Percentiles rank a stretch among this genome's conserved stretches.
Conservation (phyloP, 2,888 invertebrate species). For the Pandemis heparana region DNA sequence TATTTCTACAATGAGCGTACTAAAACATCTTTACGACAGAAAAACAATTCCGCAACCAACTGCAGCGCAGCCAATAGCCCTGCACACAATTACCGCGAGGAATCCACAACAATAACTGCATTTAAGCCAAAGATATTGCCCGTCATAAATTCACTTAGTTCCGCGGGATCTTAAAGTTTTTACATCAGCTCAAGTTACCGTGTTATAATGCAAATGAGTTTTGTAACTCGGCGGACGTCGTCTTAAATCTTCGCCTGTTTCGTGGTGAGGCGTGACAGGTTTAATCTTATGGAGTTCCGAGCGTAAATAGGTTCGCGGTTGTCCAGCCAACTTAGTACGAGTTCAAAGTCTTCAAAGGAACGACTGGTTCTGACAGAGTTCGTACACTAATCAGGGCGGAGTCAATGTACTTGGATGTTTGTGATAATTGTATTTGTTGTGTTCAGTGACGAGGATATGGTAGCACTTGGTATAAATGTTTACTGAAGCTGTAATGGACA, state of each 20-base stretch:
- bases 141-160: conserved; percentile 71
- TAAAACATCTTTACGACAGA: conserved; percentile 8
- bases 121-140: conserved; percentile 68
- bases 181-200: conserved; percentile 68
- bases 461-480: not conserved
- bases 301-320: conserved; percentile 44
- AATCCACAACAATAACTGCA: conserved; percentile 56
- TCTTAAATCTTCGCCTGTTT: conserved; percentile 59
- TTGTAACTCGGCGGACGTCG: conserved; percentile 59
- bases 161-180: conserved; percentile 69
- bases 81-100: conserved; percentile 48
- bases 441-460: not conserved
- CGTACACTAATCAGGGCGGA: conserved; percentile 1
- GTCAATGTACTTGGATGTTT: conserved; percentile 1
- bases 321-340: conserved; percentile 24
- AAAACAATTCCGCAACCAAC: conserved; percentile 28
- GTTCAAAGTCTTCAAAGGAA: conserved; percentile 19
- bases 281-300: conserved; percentile 56
- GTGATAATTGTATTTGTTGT: not conserved
- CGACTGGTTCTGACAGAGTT: conserved; percentile 31
- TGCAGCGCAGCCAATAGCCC: conserved; percentile 32
- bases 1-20: conserved; percentile 13
- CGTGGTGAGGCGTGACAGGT: conserved; percentile 52
- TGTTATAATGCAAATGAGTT: conserved; percentile 77
- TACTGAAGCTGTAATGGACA: not conserved